These are phyloP conservation scores for Apodemus speciosus DNA, from an alignment of 2,113 vertebrate genomes.

Conservation along the genomic window DNA sequence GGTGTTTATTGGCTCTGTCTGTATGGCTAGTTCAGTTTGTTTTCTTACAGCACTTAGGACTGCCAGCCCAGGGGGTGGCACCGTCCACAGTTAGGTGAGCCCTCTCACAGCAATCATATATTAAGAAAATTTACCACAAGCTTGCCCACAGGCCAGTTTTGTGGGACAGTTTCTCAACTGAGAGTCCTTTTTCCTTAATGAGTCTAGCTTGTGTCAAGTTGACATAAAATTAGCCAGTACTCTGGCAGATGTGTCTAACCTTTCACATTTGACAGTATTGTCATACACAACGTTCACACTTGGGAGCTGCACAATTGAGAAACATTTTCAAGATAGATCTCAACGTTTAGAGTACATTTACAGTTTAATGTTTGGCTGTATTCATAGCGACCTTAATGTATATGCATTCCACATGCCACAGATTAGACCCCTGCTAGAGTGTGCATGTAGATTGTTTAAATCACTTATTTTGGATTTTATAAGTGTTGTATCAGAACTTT, in stretches of 20 bases:
- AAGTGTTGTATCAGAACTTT: not conserved
- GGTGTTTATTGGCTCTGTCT: not conserved
- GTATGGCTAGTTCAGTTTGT: not conserved
- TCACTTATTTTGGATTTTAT: constrained; percentile 37
- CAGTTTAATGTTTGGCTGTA: not conserved
- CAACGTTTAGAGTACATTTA: not conserved
- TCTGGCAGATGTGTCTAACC: not conserved
- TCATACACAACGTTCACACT: not conserved
- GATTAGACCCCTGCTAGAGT: not conserved
- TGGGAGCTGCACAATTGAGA: not conserved
- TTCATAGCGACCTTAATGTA: not conserved
- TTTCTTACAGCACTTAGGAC: not conserved
- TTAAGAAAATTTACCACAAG: not conserved
- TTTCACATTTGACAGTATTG: not conserved
- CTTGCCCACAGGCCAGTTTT: not conserved
- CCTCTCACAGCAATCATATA: not conserved
- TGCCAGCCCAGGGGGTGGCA: not conserved
- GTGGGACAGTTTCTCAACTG: not conserved
- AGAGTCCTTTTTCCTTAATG: not conserved
- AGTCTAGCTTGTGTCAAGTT: not conserved
- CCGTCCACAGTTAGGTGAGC: not conserved
- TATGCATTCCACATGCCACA: not conserved
- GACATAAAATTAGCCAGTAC: not conserved
- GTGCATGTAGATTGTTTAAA: not conserved
- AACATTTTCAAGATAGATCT: not conserved